Percentiles rank a stretch among this genome's conserved stretches.
These are phyloP conservation scores for Seira ritae DNA, from an alignment of 2,888 invertebrate species.

Conservation along the genomic window DNA sequence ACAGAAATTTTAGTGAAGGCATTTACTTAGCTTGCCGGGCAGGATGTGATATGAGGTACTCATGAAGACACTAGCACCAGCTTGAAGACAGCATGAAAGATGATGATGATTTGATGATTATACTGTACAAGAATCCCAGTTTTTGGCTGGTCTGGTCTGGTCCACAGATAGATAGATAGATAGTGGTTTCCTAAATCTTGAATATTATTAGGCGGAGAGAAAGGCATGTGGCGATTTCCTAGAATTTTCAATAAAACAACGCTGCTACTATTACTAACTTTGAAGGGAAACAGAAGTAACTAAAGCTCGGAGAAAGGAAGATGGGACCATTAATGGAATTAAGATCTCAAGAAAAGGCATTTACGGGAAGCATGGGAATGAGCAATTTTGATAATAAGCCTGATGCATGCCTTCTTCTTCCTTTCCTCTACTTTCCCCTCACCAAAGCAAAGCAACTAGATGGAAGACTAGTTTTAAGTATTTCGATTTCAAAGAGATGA, in stretches of 20 bases:
- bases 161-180: too few species aligned
- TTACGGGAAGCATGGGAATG: conserved; percentile 51
- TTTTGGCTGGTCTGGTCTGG: neutral
- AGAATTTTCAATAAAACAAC: conserved; percentile 30
- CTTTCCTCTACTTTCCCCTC: too few species aligned
- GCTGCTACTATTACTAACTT: neutral
- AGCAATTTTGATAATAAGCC: conserved; percentile 57
- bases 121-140: neutral
- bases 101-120: conserved; percentile 52
- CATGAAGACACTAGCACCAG: neutral
- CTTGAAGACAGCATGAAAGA: conserved; percentile 18
- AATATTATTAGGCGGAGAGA: conserved; percentile 41
- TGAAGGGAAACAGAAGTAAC: conserved; percentile 19
- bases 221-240: conserved; percentile 29
- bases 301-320: neutral
- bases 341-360: conserved; percentile 56
- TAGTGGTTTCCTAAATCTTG: conserved; percentile 5
- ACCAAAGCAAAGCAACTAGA: too few species aligned
- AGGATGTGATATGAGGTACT: neutral
- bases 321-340: conserved; percentile 58
- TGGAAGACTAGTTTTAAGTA: conserved; percentile 15
- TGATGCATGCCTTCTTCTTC: neutral
- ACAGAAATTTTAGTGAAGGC: neutral
- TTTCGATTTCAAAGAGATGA: conserved; percentile 36
- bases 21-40: neutral